Base-by-base conservation (phyloP, 2,888 invertebrate species). In the Melikaiella ostensackeni region DNA sequence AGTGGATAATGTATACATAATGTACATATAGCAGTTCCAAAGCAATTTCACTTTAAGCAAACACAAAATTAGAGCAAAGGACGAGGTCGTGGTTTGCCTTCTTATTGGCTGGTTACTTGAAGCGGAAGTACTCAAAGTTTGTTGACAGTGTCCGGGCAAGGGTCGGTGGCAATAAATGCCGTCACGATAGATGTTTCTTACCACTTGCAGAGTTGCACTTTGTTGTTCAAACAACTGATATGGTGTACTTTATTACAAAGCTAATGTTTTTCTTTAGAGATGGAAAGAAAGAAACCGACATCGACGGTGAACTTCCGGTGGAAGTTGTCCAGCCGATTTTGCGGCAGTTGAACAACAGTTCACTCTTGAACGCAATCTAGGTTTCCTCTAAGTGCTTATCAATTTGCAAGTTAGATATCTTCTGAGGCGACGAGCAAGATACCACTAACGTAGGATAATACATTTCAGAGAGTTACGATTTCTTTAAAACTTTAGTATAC, bases 251-350 rank as follows among this genome's bases (percentile, higher is more conserved):
- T 16, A 59, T 50, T 16, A 59, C 59, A 61, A 35, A 35, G 59
- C 33, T 57, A 30, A 75, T 35, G 74, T 35, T 9, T 21, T 66
- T 57, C 16, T 57, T 21, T 21, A 33, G 19, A 76, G 55, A 21
- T 50, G 3, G n/a, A 50, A 50, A 9, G 50, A 50, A n/a, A n/a
- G n/a, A n/a, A 50, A 66, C 77, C 59, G 66, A 79, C 57, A 74
- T 82, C 21, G 66, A 75, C 42, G 57, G 59, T 11, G 75, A 77
- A 11, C 74, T 79, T 27, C 80, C 79, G 13, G 57, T 74, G 33
- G 77, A 80, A 75, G 46, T 82, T 57, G 75, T 75, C 55, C 77
- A 78, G 62, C 75, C 70, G 35, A 79, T 79, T n/a, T 24, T 82
- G 16, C 33, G 66, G 35, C 76, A 79, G 59, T 73, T 79, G 16